Evolutionary conservation across 2,888 invertebrate genomes (phyloP).

Genomic region (Unio pictorum): DNA sequence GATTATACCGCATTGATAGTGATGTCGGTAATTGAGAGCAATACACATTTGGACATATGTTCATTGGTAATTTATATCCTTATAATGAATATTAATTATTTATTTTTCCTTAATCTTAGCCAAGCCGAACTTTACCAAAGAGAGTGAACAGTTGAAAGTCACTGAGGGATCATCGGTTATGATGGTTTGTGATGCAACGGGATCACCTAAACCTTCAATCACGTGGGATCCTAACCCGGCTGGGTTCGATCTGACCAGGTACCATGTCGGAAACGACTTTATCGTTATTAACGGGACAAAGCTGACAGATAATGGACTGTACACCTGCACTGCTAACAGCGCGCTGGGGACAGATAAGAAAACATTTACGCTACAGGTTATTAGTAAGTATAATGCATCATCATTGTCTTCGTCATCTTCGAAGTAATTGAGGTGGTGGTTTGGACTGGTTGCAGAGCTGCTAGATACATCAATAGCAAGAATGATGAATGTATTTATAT

Average conservation of each 20-base stretch:
- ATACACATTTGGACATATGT: no score
- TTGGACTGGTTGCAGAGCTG: no score
- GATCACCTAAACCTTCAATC: constrained; percentile 29
- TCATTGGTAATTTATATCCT: no score
- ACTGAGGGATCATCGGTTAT: constrained; percentile 32
- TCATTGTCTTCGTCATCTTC: not conserved
- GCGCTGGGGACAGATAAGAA: constrained; percentile 33
- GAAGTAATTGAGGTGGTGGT: no score
- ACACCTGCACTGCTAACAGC: constrained; percentile 28
- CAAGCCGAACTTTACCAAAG: constrained; percentile 23
- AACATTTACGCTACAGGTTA: constrained; percentile 29
- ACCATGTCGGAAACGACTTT: constrained; percentile 9
- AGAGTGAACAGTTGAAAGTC: constrained; percentile 21
- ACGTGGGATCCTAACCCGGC: constrained; percentile 27
- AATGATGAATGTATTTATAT: no score
- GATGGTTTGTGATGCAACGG: constrained; percentile 27
- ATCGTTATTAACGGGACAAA: constrained; percentile 14
- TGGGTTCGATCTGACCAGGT: constrained; percentile 7
- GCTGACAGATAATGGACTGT: constrained; percentile 18
- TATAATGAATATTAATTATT: no score
- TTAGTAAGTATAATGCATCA: constrained; percentile 10
- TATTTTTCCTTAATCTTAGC: constrained; percentile 9
- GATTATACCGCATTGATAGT: no score
- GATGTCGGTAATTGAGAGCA: no score
- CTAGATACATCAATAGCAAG: no score